Base-by-base conservation (phyloP, 2,113 vertebrate species). In the Scortum barcoo region DNA sequence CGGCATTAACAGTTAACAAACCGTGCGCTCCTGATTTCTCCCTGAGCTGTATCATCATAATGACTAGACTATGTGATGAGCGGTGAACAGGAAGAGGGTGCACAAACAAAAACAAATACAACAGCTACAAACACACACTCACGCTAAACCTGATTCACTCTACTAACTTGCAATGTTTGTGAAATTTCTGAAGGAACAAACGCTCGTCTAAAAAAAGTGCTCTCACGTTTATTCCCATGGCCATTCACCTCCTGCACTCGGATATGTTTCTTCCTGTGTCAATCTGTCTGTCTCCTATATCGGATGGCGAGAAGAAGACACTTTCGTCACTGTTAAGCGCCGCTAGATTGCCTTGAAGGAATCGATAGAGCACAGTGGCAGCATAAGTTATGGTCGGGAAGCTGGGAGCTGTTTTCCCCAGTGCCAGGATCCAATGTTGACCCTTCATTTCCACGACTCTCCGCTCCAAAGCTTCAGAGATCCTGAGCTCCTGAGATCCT, bases 311-410 rank as follows among this genome's bases (percentile, higher is more conserved):
- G 75, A 84, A 65, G 56, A 14, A 77, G 73, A 83, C 50, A 24
- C 63, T 81, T 86, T 83, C 67, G 79, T 86, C 80, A 80, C 63
- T 12, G 57, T 46, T 68, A 46, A 78, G 44, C 54, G 73, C 56
- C 60, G 74, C 42, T 46, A 26, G 50, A 78, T 63, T 72, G 77
- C 77, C 70, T 74, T 53, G 68, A 71, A 81, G 81, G 65, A 77
- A 90, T 78, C 17, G 69, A 82, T 83, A 68, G 78, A 81, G 56
- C 38, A 24, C 54, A 2, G 65, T 68, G 44, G 22, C 72, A 50
- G 69, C 48, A 78, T 42, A 70, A 81, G 62, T 88, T 86, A 86
- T 81, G 81, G 74, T 30, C 16, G 30, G 12, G 42, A 60, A 53
- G 38, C 72, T 62, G 26, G 38, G 38, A 70, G 78, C 57, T 30